Percentiles rank a stretch among this genome's conserved stretches.
Evolutionary conservation across 2,797 vertebrate genomes (phyloP).

Genomic region (Agapornis canus): DNA sequence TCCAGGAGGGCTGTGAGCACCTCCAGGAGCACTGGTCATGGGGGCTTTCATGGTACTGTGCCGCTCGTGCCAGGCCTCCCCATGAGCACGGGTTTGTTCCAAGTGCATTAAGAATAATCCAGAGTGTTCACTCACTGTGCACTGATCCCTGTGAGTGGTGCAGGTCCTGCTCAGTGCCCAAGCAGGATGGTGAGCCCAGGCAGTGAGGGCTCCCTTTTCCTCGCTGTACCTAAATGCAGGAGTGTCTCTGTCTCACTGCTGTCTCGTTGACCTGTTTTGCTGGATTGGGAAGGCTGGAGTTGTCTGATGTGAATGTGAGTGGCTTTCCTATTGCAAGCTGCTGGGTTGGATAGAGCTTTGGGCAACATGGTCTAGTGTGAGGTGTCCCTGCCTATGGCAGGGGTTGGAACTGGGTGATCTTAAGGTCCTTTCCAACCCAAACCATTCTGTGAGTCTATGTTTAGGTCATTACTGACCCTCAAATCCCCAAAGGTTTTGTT

Average conservation of each 20-base stretch:
- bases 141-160: rapidly evolving
- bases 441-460: neutral
- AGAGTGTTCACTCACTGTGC: neutral
- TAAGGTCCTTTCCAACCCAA: neutral
- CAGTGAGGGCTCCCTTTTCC: neutral
- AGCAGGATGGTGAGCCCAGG: rapidly evolving
- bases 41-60: neutral
- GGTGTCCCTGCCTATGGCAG: neutral
- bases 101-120: constrained; percentile 37
- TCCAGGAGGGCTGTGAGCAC: neutral
- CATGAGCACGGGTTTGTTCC: neutral
- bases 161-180: neutral
- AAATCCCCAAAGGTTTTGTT: neutral
- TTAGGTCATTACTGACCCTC: neutral
- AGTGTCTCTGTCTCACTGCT: neutral
- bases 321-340: neutral
- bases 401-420: neutral
- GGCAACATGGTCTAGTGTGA: neutral
- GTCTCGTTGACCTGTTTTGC: neutral
- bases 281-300: neutral
- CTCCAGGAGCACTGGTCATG: neutral
- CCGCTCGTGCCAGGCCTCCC: neutral
- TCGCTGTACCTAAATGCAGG: neutral
- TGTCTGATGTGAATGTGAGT: neutral
- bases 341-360: neutral